Base-by-base conservation (phyloP, 2,113 vertebrate species). In the Aythya baeri region DNA sequence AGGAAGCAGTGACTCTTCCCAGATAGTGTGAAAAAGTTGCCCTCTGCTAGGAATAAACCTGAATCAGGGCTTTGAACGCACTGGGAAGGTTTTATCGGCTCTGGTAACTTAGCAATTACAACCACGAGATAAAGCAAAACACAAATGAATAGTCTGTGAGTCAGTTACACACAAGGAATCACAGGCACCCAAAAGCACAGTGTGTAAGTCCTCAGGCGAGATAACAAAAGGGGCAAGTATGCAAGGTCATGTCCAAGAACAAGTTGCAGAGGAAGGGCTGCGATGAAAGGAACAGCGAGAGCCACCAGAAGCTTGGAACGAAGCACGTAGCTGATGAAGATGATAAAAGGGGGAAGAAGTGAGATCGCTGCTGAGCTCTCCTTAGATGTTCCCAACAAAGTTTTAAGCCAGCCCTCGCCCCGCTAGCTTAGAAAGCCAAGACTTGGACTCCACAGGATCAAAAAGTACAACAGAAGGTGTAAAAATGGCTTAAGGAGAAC, bases 251-350 rank as follows among this genome's bases (percentile, higher is more conserved):
- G 1, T 2, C 31, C 0, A 5, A 81, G 77, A 81, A 63, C 13
- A 54, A 50, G 13, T 29, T 11, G 3, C 4, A 16, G 72, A 57
- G 59, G 34, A 50, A 67, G 36, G 34, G 11, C 32, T 46, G 55
- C 23, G 59, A 26, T 13, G 57, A 38, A 1, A 41, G 52, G 31
- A 49, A 65, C 55, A 36, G 68, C 4, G 23, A 77, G 68, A 83
- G 52, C 32, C 67, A 36, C 46, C 3, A 34, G 1, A 3, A 49
- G 9, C 61, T 44, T 0, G 3, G n/a, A 41, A 2, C 70, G 31
- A 23, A 36, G 6, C 68, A 77, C 81, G 54, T 10, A 58, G 26
- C 2, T 62, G 80, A 21, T 17, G 46, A n/a, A 13, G 13, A 7
- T 5, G 61, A 44, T 0, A 61, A 43, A 20, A 88, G 57, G 36